These are phyloP conservation scores for Garrulus glandarius DNA, from an alignment of 2,797 vertebrate genomes.

Conservation along the genomic window DNA sequence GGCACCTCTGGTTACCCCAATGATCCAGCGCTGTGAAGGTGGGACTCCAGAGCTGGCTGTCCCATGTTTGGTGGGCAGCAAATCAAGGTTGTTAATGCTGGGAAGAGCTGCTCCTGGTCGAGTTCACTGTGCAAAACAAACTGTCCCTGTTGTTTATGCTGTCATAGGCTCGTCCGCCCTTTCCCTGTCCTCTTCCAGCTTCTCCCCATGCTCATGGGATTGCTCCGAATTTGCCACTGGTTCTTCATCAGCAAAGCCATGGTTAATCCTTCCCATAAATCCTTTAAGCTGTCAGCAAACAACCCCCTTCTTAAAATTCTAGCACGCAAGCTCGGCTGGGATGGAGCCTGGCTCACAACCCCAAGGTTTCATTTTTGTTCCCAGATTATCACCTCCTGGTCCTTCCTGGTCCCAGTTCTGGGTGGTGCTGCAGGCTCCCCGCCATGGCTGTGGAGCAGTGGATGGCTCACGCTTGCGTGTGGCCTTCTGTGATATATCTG, in stretches of 20 bases:
- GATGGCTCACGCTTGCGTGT: not conserved
- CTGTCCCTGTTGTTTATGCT: not conserved
- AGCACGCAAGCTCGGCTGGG: constrained; percentile 6
- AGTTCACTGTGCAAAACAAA: not conserved
- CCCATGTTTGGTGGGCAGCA: rapidly evolving
- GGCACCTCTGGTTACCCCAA: rapidly evolving
- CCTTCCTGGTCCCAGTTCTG: not conserved
- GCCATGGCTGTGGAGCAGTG: not conserved
- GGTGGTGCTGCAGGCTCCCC: not conserved
- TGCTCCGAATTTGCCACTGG: not conserved
- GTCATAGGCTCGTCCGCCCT: rapidly evolving
- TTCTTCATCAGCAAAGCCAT: constrained; percentile 52
- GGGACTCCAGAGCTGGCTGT: not conserved
- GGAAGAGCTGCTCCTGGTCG: rapidly evolving
- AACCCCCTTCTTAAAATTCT: constrained; percentile 46
- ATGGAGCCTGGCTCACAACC: not conserved
- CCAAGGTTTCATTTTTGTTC: constrained; percentile 7
- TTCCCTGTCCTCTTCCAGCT: not conserved
- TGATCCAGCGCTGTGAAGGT: rapidly evolving
- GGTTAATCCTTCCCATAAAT: constrained; percentile 67
- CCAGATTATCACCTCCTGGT: not conserved
- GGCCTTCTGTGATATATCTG: not conserved
- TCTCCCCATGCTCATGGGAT: not conserved
- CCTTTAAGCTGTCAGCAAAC: constrained; percentile 65
- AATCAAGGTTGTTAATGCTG: not conserved